Conservation (phyloP, 2,113 vertebrate species). For the Cyphomyrus plagiostoma region DNA sequence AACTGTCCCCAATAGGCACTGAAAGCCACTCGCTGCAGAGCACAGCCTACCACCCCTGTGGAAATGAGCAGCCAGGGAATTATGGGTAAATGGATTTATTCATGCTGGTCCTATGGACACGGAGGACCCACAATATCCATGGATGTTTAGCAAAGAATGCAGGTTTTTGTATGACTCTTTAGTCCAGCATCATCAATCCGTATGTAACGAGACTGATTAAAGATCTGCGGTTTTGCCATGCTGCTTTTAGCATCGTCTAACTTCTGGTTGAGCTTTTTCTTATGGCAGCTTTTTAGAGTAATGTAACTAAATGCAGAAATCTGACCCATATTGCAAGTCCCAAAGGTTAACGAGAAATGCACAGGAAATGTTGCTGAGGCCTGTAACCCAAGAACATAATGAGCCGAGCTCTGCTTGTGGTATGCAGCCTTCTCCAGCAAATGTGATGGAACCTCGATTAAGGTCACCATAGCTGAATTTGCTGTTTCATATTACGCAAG, state of each 20-base stretch:
- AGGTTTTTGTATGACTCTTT: background rate
- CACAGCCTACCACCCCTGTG: background rate
- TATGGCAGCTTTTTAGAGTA: background rate
- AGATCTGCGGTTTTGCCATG: background rate
- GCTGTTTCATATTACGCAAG: background rate
- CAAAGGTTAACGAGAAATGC: background rate
- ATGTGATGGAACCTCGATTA: background rate
- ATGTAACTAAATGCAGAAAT: background rate
- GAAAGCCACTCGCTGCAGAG: background rate
- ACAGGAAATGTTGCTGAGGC: background rate
- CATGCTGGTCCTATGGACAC: background rate
- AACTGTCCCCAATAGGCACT: conserved; percentile 6
- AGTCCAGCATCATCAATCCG: background rate
- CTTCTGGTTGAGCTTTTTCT: background rate
- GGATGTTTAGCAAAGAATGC: background rate
- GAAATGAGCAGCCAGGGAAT: background rate
- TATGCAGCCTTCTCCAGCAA: background rate
- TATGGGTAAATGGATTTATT: background rate
- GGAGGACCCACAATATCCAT: background rate
- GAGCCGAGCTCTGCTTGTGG: background rate
- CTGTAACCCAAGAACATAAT: background rate
- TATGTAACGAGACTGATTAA: background rate
- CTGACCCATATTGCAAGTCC: background rate
- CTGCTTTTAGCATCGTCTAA: background rate
- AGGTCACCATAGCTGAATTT: background rate